These are phyloP conservation scores for Orbicella faveolata DNA, from an alignment of 64 coral and sea anemone genomes.

Conservation along the genomic window DNA sequence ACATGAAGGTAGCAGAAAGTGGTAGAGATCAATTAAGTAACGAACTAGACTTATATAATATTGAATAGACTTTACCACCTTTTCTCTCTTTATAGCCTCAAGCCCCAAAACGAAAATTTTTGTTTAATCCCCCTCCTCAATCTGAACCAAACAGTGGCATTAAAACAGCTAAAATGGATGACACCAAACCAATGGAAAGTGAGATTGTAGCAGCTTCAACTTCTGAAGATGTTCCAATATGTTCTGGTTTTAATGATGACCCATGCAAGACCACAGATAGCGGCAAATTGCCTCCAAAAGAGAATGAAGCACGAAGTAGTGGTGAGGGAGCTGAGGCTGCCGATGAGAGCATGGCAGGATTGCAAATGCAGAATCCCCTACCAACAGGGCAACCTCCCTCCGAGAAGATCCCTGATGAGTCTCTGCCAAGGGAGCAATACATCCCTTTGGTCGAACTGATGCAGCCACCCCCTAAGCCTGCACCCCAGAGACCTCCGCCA, in stretches of 20 bases:
- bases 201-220: neutral
- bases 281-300: neutral
- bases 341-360: neutral
- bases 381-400: neutral
- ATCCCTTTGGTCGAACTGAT: neutral
- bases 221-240: neutral
- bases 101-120: constrained; percentile 29
- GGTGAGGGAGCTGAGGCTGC: neutral
- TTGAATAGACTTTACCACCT: neutral
- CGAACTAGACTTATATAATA: neutral
- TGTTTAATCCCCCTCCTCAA: neutral
- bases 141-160: neutral
- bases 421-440: neutral
- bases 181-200: neutral
- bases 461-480: neutral
- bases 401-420: neutral
- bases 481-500: neutral
- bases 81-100: neutral
- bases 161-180: constrained; percentile 48
- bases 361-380: neutral
- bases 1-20: no score
- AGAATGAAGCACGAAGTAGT: neutral
- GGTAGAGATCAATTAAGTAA: no score
- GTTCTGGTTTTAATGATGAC: neutral
- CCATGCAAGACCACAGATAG: neutral